Evolutionary conservation across 2,113 vertebrate species (phyloP), one percentile per base, ranked within the genome.

Genomic region (Felis chaus): DNA sequence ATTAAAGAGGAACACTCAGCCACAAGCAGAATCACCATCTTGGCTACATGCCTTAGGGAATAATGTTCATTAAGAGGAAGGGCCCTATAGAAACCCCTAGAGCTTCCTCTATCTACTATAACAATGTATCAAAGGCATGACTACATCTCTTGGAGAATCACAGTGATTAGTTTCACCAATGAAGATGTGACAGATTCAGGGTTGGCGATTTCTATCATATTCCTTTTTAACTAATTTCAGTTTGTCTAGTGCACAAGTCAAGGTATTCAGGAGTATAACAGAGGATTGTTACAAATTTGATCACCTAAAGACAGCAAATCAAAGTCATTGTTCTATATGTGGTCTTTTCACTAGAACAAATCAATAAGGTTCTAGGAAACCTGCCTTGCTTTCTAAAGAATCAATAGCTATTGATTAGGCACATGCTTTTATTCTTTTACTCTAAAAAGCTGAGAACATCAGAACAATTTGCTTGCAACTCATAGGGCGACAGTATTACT

Each of bases 311-410:
- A 83, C 0, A 93, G 53, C 21, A 95, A 94, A 89, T 69, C 25
- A 13, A 91, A 31, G n/a, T 8, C 65, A 5, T 29, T 84, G 4
- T 74, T 85, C 78, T 80, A 65, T 86, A 86, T 68, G 19, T 63
- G 33, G 36, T 63, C 12, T 97, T 29, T 91, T 74, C 31, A 85
- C 33, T 45, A 71, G 65, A 95, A 87, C 3, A 86, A 81, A 82
- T 97, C 85, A 96, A 65, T 93, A 76, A 89, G 25, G 31, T n/a
- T 82, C 48, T 89, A 88, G 96, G 16, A 15, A 83, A 87, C 1
- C 11, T 76, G 48, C 33, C 63, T 91, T 39, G 8, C 71, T 85
- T 91, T 91, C 48, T 76, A 79, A 91, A 50, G 53, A 69, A 79
- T 85, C 81, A 48, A 69, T 89, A 93, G 39, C 41, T 92, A 86